phyloP scores from a whole-genome alignment of 2,888 invertebrate species.

The Chaetogeoica ovagalla region DNA sequence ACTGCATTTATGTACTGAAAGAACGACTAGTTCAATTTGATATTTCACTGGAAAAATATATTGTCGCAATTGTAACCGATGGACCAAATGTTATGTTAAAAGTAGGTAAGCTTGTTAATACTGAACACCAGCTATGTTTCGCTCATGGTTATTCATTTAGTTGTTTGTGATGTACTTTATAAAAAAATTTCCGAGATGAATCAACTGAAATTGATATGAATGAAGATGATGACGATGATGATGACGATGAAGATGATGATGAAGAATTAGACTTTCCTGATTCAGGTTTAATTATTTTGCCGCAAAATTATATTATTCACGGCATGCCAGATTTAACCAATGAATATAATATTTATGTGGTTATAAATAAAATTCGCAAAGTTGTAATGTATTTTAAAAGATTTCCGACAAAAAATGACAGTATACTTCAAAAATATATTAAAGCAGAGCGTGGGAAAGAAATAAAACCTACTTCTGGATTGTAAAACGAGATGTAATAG shows the following conservation, averaged over 20 bases:
- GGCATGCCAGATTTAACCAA: no score
- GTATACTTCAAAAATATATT: no score
- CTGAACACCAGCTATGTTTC: slow-evolving; percentile 56
- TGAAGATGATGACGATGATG: slow-evolving; percentile 27
- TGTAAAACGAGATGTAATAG: no score
- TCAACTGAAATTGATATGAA: slow-evolving; percentile 1
- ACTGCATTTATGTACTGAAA: slow-evolving; percentile 55
- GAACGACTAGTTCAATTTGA: slow-evolving; percentile 55
- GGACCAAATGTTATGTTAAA: slow-evolving; percentile 57
- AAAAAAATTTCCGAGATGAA: slow-evolving; percentile 35
- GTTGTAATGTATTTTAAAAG: no score
- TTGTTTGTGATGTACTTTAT: slow-evolving; percentile 55
- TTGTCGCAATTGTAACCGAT: slow-evolving; percentile 57
- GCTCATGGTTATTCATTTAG: slow-evolving; percentile 56
- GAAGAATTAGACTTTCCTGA: not conserved
- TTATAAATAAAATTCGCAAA: no score
- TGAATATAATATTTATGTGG: no score
- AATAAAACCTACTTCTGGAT: no score
- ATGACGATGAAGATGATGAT: slow-evolving; percentile 31
- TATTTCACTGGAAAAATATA: slow-evolving; percentile 56
- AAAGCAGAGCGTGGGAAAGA: no score
- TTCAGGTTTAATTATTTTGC: no score
- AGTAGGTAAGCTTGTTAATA: slow-evolving; percentile 55
- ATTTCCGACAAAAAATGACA: no score
- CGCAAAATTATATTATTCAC: no score